Base-by-base conservation (phyloP, 2,113 vertebrate genomes). In the Cyrtonyx montezumae region DNA sequence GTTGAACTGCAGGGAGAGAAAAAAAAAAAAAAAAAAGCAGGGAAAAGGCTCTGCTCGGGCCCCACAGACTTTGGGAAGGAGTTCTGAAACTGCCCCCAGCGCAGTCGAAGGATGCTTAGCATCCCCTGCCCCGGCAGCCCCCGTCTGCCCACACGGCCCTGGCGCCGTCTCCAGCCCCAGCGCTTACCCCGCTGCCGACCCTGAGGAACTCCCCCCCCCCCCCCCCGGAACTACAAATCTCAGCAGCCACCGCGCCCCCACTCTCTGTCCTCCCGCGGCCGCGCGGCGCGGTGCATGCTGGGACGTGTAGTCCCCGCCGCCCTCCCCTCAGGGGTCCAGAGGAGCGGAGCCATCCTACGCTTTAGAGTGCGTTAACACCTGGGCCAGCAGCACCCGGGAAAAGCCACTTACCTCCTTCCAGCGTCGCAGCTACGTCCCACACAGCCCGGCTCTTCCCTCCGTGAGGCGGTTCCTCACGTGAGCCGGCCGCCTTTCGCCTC, bases 291-390 rank as follows among this genome's bases (percentile, higher is more conserved):
- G 7, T 55, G 95, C 84, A 70, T 34, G 17, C 56, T 63, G 92
- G 94, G 81, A 83, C 3, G 48, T 37, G 95, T 84, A 91, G 96
- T 96, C 14, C 43, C 10, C 6, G 0, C 4, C 20, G 0, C 7
- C 0, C 23, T 34, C 9, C 6, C 28, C 61, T 5, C 13, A 4
- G 43, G 6, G 3, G 7, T 6, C 1, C 5, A 2, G 58, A 1
- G 4, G 5, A 18, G 28, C 2, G 2, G 2, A 14, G 11, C 25
- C 18, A 6, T 1, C 51, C 67, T 12, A 1, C 46, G 6, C 55
- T 46, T 26, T 6, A 5, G 8, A 16, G 23, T 2, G 3, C 15
- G 2, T 10, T 36, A 25, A 30, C 3, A 6, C 43, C 2, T 40
- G 14, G 40, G 40, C 11, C 6, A 19, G 14, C 30, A 1, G 8